Conservation (phyloP, 2,797 vertebrate genomes). For the Spinus pinus region DNA sequence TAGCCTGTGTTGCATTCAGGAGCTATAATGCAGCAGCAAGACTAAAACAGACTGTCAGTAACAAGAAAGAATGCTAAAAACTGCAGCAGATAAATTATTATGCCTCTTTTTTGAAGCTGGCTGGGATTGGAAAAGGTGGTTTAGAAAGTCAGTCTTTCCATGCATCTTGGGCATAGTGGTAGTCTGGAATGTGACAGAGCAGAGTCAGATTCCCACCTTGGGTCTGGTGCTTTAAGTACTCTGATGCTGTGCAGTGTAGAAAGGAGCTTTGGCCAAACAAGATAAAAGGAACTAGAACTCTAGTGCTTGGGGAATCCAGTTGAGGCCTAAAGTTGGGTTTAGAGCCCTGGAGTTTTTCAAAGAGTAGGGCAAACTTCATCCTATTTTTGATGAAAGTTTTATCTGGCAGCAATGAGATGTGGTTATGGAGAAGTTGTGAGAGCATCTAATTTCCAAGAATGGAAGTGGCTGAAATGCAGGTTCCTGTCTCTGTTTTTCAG, state of each 20-base stretch:
- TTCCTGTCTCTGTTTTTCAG: not conserved
- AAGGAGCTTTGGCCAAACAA: not conserved
- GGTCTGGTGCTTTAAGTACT: not conserved
- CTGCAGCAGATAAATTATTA: not conserved
- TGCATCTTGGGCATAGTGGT: not conserved
- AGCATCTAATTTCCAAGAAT: conserved; percentile 10
- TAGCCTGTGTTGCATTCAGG: not conserved
- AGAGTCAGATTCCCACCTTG: not conserved
- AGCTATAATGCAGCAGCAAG: not conserved
- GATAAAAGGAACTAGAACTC: not conserved
- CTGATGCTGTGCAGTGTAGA: not conserved
- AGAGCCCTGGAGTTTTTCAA: not conserved
- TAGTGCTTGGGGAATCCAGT: not conserved
- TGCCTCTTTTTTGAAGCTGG: not conserved
- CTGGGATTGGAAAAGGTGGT: not conserved
- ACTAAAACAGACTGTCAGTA: not conserved
- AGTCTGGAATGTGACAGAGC: not conserved
- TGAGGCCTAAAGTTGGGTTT: not conserved
- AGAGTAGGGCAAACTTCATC: not conserved
- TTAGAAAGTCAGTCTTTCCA: not conserved
- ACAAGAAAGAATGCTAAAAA: not conserved
- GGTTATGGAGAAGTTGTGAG: not conserved
- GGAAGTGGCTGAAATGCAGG: conserved; percentile 2
- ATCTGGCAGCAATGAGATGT: not conserved
- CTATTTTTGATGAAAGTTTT: not conserved